A percentile compares a stretch with the other conserved stretches of the same genome.
These are phyloP conservation scores for Salticus scenicus DNA, from an alignment of 2,888 invertebrate genomes.

Conservation along the genomic window DNA sequence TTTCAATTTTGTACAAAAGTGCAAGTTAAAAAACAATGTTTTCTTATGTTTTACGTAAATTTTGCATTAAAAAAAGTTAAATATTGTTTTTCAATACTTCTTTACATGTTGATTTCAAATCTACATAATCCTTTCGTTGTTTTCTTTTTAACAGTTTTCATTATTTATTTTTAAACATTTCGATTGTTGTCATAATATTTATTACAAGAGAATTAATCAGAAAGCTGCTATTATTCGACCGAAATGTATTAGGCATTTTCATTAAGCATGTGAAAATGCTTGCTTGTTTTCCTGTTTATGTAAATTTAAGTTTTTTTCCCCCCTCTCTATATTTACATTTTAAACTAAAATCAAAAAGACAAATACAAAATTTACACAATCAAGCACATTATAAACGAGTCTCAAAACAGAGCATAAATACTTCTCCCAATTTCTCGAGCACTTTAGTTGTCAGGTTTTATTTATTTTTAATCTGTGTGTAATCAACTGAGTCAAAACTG, in stretches of 20 bases:
- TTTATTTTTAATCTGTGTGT: constrained; percentile 53
- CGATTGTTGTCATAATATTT: no score
- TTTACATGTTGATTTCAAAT: no score
- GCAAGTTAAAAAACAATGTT: no score
- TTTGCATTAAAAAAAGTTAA: no score
- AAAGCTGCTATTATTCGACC: no score
- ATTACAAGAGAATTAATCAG: no score
- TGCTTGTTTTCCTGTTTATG: not conserved
- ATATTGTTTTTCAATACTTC: no score
- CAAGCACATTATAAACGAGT: not conserved
- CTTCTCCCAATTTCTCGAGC: not conserved
- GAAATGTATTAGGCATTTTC: not conserved
- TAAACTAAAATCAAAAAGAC: constrained; percentile 5
- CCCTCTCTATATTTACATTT: not conserved
- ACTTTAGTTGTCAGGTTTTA: constrained; percentile 23
- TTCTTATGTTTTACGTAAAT: no score
- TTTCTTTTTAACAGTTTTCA: no score
- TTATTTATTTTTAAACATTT: no score
- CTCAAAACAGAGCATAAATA: constrained; percentile 9
- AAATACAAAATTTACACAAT: constrained; percentile 4
- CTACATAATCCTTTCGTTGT: no score
- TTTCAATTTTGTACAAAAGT: no score
- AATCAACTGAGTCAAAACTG: constrained; percentile 64
- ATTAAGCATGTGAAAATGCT: not conserved
- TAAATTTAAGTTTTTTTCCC: not conserved